Percentiles rank a stretch among this genome's conserved stretches.
These are phyloP conservation scores for Andrena bicolor DNA, from an alignment of 2,888 invertebrate species.

Conservation along the genomic window DNA sequence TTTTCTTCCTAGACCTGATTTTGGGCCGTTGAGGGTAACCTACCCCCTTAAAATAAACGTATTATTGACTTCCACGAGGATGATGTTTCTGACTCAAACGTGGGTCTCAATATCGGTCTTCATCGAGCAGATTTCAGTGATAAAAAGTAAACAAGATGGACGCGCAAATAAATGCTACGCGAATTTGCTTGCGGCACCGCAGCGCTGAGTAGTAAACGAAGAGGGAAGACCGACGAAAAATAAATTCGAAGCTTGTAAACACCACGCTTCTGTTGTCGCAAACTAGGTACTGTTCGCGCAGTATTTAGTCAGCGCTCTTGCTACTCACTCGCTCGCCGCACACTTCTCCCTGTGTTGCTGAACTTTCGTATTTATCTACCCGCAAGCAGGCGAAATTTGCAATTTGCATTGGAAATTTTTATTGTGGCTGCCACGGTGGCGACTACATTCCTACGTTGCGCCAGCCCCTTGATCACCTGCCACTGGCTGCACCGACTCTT, in stretches of 20 bases:
- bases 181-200: conserved; percentile 63
- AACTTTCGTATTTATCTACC: conserved; percentile 14
- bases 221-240: conserved; percentile 43
- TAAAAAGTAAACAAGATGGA: conserved; percentile 38
- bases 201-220: neutral
- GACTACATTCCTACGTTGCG: neutral
- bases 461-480: neutral
- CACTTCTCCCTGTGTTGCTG: neutral
- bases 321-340: conserved; percentile 18
- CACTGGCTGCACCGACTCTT: neutral
- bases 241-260: conserved; percentile 63
- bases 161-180: conserved; percentile 57
- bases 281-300: conserved; percentile 9
- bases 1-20: too few species aligned
- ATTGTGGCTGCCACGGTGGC: neutral
- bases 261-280: conserved; percentile 15
- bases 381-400: conserved; percentile 27
- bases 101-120: conserved; percentile 57
- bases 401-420: conserved; percentile 19
- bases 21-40: too few species aligned
- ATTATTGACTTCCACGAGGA: too few species aligned
- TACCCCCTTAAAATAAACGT: too few species aligned
- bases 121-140: conserved; percentile 63
- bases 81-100: neutral
- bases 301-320: conserved; percentile 23